These are phyloP conservation scores for Henricia sp. DNA, from an alignment of 53 echinoderm and acorn worm species.

Conservation along the genomic window DNA sequence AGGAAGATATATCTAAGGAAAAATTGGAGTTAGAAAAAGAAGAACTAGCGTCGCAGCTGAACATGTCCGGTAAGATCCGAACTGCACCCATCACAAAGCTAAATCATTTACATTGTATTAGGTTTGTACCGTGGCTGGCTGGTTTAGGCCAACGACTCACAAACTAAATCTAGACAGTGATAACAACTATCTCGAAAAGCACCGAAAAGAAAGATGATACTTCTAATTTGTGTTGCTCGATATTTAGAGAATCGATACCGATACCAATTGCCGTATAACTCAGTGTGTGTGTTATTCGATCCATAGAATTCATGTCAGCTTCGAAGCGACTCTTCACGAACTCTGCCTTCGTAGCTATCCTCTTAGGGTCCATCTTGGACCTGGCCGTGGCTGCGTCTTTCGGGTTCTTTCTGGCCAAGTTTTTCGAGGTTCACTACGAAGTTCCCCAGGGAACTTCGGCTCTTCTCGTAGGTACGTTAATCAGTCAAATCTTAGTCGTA, in stretches of 20 bases:
- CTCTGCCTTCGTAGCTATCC: conserved; percentile 29
- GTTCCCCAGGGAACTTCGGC: conserved; percentile 28
- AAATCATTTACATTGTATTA: not conserved
- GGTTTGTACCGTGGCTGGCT: not conserved
- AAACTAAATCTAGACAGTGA: no score
- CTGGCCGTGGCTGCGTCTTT: conserved; percentile 49
- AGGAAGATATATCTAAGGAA: not conserved
- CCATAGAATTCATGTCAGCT: conserved; percentile 49
- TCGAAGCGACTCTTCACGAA: conserved; percentile 52
- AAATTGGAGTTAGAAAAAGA: not conserved
- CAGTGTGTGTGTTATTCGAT: not conserved
- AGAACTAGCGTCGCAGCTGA: not conserved
- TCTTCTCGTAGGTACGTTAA: conserved; percentile 41
- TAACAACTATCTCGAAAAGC: no score
- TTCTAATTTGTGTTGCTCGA: no score
- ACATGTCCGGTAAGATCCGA: not conserved
- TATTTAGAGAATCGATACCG: not conserved
- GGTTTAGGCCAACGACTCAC: not conserved
- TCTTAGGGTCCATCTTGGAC: conserved; percentile 32
- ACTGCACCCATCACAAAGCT: not conserved
- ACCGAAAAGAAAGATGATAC: no score
- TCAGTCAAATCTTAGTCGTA: not conserved
- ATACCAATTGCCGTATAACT: not conserved
- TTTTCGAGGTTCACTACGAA: conserved; percentile 59
- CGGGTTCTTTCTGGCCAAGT: conserved; percentile 64